phyloP scores from a whole-genome alignment of 2,797 vertebrate genomes.

The Helicolenus hilgendorfi region DNA sequence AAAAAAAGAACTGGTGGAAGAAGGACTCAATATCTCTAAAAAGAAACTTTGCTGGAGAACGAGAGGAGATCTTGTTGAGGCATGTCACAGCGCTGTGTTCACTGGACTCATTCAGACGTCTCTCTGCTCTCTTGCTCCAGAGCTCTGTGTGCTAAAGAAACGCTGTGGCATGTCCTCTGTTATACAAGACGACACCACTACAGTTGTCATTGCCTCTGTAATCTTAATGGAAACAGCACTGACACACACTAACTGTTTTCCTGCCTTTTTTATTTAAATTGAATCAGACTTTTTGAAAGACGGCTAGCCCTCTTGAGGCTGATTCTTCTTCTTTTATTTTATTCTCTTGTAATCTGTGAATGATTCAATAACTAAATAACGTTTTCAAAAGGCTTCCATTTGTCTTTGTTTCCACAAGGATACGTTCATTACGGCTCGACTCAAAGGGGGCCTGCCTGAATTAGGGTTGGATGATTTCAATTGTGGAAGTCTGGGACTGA shows the following conservation, averaged over 20 bases:
- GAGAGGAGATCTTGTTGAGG: not conserved
- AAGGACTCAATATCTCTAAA: not conserved
- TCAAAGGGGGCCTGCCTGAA: not conserved
- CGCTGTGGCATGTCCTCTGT: not conserved
- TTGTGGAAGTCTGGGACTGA: not conserved
- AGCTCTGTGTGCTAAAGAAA: conserved; percentile 17
- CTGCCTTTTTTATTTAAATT: not conserved
- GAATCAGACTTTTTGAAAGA: not conserved
- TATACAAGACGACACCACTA: not conserved
- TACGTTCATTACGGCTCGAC: not conserved
- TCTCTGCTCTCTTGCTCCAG: not conserved
- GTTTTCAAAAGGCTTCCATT: not conserved
- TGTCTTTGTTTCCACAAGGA: not conserved
- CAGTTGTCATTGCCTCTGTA: not conserved
- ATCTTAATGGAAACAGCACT: not conserved
- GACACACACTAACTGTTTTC: not conserved
- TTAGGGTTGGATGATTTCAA: not conserved
- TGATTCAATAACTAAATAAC: not conserved
- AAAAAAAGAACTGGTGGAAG: not conserved
- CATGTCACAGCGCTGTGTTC: not conserved
- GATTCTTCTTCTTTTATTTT: not conserved
- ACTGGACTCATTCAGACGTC: not conserved
- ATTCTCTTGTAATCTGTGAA: conserved; percentile 8
- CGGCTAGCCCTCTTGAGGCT: not conserved
- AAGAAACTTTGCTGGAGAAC: not conserved